Percentiles rank a stretch among this genome's conserved stretches.
Evolutionary conservation across 2,797 vertebrate species (phyloP).

Genomic region (Ptychadena robeensis): DNA sequence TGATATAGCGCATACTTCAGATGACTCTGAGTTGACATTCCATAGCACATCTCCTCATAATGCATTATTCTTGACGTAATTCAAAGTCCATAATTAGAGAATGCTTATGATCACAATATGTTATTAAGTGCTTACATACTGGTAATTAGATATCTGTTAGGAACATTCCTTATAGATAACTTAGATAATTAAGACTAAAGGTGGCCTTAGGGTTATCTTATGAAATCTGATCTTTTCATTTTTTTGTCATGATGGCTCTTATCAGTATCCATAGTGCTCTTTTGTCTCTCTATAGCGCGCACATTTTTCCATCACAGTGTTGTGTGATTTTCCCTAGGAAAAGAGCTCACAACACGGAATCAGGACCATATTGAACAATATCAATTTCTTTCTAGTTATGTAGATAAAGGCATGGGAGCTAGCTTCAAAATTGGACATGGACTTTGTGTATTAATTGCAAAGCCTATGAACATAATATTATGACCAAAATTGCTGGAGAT

Average conservation of each 20-base stretch:
- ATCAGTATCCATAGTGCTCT: neutral
- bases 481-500: too few relatives aligned
- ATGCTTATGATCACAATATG: constrained; percentile 3
- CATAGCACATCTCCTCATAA: neutral
- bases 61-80: neutral
- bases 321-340: neutral
- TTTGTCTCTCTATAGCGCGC: neutral
- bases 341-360: too few relatives aligned
- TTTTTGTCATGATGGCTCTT: neutral
- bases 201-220: neutral
- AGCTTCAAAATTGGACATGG: too few relatives aligned
- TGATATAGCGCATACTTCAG: neutral
- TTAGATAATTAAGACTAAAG: neutral
- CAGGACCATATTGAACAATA: too few relatives aligned
- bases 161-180: constrained; percentile 4
- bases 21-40: neutral
- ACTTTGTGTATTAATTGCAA: too few relatives aligned
- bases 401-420: too few relatives aligned
- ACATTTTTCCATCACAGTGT: neutral
- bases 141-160: constrained; percentile 1
- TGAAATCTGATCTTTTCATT: constrained; percentile 3
- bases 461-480: too few relatives aligned
- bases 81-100: neutral
- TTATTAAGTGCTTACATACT: neutral
- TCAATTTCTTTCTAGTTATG: too few relatives aligned